These are phyloP conservation scores for Lithodes maja DNA, from an alignment of 2,888 invertebrate genomes.

Conservation along the genomic window DNA sequence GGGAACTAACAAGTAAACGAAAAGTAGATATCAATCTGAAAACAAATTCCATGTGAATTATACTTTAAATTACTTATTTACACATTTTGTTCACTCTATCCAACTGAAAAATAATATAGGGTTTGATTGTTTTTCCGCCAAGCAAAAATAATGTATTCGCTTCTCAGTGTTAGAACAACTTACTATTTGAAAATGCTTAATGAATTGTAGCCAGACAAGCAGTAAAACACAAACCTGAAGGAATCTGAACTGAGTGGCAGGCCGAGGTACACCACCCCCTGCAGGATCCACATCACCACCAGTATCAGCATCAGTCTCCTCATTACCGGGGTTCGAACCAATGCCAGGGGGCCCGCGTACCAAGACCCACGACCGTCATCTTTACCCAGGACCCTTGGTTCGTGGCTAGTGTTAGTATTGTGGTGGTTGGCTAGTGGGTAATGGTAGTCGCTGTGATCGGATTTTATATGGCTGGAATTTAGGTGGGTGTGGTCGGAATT, in stretches of 20 bases:
- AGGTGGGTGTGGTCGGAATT: no score
- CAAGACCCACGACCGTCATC: conserved; percentile 31
- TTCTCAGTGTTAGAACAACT: no score
- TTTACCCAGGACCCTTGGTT: neutral
- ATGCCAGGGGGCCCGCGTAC: conserved; percentile 43
- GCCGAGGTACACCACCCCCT: conserved; percentile 43
- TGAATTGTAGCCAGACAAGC: no score
- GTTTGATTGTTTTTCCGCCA: no score
- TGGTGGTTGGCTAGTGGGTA: neutral
- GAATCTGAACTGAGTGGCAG: conserved; percentile 26
- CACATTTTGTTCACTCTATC: no score
- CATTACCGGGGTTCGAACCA: conserved; percentile 9
- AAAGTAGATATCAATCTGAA: neutral
- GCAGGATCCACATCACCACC: conserved; percentile 25
- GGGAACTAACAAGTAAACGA: neutral
- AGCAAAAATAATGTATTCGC: no score
- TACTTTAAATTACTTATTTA: no score
- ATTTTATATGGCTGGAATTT: no score
- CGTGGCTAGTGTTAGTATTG: neutral
- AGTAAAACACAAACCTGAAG: conserved; percentile 27
- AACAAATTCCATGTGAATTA: no score
- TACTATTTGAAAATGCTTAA: no score
- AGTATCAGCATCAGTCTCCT: conserved; percentile 19
- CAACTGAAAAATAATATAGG: no score
- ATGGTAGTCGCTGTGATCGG: no score